phyloP scores from a whole-genome alignment of 2,888 invertebrate species.

The Ophion ventricosus region DNA sequence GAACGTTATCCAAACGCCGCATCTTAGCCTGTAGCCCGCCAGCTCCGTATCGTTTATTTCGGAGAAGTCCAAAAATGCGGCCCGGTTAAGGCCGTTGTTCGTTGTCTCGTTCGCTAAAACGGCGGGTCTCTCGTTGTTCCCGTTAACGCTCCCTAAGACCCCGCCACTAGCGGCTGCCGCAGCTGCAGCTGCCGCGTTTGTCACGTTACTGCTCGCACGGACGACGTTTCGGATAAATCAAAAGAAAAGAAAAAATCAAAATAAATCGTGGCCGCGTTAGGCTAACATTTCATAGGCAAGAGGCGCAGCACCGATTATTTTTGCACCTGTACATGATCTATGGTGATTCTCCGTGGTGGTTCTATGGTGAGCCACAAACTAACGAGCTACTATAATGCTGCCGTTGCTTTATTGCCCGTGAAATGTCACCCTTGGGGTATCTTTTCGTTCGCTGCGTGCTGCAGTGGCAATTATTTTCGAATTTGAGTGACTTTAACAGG shows the following conservation, averaged over 20 bases:
- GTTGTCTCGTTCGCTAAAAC: slow-evolving; percentile 72
- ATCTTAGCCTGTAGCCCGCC: slow-evolving; percentile 85
- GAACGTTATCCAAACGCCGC: slow-evolving; percentile 89
- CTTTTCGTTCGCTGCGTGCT: background rate
- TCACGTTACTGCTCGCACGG: slow-evolving; percentile 73
- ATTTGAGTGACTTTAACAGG: background rate
- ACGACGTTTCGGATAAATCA: slow-evolving; percentile 27
- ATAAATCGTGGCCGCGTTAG: background rate
- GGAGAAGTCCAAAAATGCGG: slow-evolving; percentile 85
- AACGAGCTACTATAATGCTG: background rate
- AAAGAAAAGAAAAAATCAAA: slow-evolving; percentile 15
- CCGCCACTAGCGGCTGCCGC: slow-evolving; percentile 54
- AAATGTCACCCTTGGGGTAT: background rate
- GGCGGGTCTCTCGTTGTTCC: slow-evolving; percentile 74
- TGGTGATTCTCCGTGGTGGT: background rate
- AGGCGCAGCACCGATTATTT: background rate
- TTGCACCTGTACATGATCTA: background rate
- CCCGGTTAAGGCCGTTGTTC: slow-evolving; percentile 72
- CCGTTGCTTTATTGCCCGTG: background rate
- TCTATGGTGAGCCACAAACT: background rate
- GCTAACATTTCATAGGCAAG: background rate
- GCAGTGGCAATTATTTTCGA: background rate
- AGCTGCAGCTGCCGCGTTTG: slow-evolving; percentile 69
- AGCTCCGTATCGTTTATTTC: slow-evolving; percentile 87
- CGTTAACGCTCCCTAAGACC: background rate